These are phyloP conservation scores for Andrena camellia DNA, from an alignment of 2,888 invertebrate species.

Conservation along the genomic window DNA sequence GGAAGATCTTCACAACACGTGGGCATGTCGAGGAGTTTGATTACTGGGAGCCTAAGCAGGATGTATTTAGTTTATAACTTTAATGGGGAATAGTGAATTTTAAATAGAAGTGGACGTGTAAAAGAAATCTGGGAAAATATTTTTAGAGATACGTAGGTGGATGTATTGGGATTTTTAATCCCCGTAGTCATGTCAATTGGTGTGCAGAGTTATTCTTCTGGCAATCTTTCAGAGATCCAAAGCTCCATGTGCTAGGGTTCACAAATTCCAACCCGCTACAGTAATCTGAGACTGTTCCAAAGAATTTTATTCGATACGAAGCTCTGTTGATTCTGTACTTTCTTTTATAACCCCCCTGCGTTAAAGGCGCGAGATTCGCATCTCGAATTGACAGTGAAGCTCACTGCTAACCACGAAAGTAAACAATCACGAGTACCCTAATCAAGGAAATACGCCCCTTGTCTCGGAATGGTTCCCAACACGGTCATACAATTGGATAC, in stretches of 20 bases:
- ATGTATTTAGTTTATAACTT: not conserved
- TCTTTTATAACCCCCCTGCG: no score
- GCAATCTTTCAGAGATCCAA: not conserved
- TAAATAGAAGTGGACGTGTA: not conserved
- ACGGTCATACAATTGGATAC: not conserved
- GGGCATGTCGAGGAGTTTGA: no score
- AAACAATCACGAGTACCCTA: not conserved
- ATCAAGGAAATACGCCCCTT: not conserved
- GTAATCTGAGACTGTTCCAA: no score
- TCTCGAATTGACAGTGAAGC: not conserved
- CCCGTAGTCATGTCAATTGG: no score
- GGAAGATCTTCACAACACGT: no score
- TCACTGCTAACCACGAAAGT: not conserved
- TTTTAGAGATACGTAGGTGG: not conserved
- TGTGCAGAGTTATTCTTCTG: not conserved
- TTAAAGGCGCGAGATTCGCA: no score
- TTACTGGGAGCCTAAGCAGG: not conserved
- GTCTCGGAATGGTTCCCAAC: not conserved
- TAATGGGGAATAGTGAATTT: not conserved
- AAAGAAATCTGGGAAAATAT: not conserved
- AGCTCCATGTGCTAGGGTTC: no score
- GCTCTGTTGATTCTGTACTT: no score
- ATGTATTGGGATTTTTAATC: not conserved
- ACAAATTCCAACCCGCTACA: not conserved
- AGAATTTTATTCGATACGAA: no score